A percentile compares a stretch with the other conserved stretches of the same genome.
Evolutionary conservation across 1,140 invertebrate species (phyloP).

Genomic region (Mamestra configurata): DNA sequence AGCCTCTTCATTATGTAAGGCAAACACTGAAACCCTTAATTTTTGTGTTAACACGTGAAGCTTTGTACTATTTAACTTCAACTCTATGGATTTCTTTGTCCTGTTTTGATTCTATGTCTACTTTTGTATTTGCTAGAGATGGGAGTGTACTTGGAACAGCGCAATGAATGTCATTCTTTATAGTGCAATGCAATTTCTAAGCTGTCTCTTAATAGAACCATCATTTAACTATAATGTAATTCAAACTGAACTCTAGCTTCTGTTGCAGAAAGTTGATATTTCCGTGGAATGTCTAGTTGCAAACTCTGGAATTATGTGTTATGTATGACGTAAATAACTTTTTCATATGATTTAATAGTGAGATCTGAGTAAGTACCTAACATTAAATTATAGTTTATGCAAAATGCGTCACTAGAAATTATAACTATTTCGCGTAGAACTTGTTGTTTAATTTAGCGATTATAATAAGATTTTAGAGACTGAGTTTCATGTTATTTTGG

Average conservation of each 20-base stretch:
- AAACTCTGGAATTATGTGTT: background rate
- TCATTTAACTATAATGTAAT: background rate
- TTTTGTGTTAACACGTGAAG: conserved; percentile 51
- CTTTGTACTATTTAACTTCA: background rate
- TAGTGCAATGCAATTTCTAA: background rate
- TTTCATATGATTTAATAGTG: conserved; percentile 23
- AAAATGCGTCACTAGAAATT: background rate
- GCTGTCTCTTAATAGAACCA: background rate
- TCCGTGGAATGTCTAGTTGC: background rate
- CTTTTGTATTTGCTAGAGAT: background rate
- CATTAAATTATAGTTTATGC: conserved; percentile 25
- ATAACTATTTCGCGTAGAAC: background rate
- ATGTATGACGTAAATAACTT: conserved; percentile 43
- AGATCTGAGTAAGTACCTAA: background rate
- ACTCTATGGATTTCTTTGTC: background rate
- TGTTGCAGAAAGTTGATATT: background rate
- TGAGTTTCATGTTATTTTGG: too few species aligned
- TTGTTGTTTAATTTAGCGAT: background rate
- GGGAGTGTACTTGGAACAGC: background rate
- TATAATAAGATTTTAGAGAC: too few species aligned
- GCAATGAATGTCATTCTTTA: conserved; percentile 30
- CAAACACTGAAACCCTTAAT: conserved; percentile 50
- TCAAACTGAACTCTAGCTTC: background rate
- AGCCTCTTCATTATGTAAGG: conserved; percentile 57
- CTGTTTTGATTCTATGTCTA: conserved; percentile 19